A percentile compares a stretch with the other conserved stretches of the same genome.
These are phyloP conservation scores for Patella vulgata DNA, from an alignment of 1,140 invertebrate species.

Conservation along the genomic window DNA sequence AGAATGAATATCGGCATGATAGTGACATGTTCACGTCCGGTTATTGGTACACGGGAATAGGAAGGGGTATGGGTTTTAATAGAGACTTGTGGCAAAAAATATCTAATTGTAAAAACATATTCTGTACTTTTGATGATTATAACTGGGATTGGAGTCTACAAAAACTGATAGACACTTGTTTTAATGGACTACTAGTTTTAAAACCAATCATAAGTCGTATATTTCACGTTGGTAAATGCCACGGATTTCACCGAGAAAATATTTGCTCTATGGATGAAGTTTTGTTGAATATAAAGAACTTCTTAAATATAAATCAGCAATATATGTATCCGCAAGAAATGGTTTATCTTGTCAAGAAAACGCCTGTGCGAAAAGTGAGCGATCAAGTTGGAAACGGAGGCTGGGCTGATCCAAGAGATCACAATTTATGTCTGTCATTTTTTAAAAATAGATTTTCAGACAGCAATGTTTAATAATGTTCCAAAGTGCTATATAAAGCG, in stretches of 20 bases:
- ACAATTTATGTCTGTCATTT: slow-evolving; percentile 1
- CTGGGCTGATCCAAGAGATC: slow-evolving; percentile 7
- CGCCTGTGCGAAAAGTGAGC: background rate
- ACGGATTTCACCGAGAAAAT: slow-evolving; percentile 5
- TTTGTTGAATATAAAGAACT: background rate
- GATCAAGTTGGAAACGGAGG: background rate
- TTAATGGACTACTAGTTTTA: background rate
- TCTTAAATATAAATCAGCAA: background rate
- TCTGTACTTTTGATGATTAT: slow-evolving; percentile 13
- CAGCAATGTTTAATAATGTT: too few species aligned
- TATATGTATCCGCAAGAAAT: slow-evolving; percentile 1
- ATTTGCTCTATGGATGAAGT: background rate
- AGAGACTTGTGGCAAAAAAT: slow-evolving; percentile 8
- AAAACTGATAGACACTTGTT: background rate
- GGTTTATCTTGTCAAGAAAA: background rate
- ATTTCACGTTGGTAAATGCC: slow-evolving; percentile 6
- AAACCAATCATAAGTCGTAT: slow-evolving; percentile 1
- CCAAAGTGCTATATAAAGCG: too few species aligned
- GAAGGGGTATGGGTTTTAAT: slow-evolving; percentile 6
- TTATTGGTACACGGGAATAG: slow-evolving; percentile 1
- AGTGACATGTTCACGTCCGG: background rate
- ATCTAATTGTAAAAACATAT: background rate
- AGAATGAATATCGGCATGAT: too few species aligned
- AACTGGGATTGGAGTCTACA: slow-evolving; percentile 12
- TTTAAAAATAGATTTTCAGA: too few species aligned